Percentiles rank a stretch among this genome's conserved stretches.
Conservation (phyloP, 2,888 invertebrate genomes). For the Falcaria lacertinaria region DNA sequence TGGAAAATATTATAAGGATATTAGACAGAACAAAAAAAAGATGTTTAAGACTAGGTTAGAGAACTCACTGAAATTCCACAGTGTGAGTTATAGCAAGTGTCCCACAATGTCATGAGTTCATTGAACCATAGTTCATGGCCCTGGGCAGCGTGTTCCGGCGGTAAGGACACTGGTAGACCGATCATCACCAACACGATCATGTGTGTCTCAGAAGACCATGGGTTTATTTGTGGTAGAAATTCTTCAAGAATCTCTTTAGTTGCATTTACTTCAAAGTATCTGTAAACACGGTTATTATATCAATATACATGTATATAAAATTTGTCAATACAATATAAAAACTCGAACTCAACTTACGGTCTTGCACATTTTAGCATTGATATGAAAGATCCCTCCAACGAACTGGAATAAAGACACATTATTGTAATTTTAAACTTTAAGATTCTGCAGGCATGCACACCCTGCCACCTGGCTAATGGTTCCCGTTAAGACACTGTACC, state of each 20-base stretch:
- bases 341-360: slow-evolving; percentile 61
- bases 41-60: slow-evolving; percentile 4
- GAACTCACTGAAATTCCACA: slow-evolving; percentile 77
- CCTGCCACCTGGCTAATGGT: slow-evolving; percentile 4
- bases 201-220: slow-evolving; percentile 80
- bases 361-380: slow-evolving; percentile 64
- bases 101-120: slow-evolving; percentile 88
- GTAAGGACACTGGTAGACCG: slow-evolving; percentile 88
- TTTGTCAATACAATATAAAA: background rate
- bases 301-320: too few species aligned
- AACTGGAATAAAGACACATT: slow-evolving; percentile 38
- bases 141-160: slow-evolving; percentile 79
- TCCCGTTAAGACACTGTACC: background rate
- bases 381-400: slow-evolving; percentile 60
- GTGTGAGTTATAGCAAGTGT: slow-evolving; percentile 85
- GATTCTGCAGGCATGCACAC: slow-evolving; percentile 5
- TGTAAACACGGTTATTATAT: slow-evolving; percentile 33
- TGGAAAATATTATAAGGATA: slow-evolving; percentile 39
- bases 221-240: slow-evolving; percentile 88
- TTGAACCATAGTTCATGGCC: slow-evolving; percentile 90
- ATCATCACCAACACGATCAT: slow-evolving; percentile 82
- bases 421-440: background rate
- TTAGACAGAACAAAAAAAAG: background rate
- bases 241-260: slow-evolving; percentile 93
- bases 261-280: slow-evolving; percentile 85